These are phyloP conservation scores for Argynnis bischoffii DNA, from an alignment of 2,888 invertebrate species.

Conservation along the genomic window DNA sequence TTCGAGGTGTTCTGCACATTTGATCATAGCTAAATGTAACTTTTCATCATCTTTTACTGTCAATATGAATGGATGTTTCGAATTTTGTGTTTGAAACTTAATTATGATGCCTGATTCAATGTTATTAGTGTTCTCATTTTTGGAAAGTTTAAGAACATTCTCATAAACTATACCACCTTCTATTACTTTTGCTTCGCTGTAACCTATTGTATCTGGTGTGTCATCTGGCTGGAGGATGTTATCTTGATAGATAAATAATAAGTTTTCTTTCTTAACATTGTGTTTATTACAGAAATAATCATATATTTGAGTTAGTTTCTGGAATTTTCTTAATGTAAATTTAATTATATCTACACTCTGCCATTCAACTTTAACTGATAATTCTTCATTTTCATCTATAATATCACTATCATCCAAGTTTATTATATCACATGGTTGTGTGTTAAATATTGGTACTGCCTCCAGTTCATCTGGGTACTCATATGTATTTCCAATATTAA, in stretches of 20 bases:
- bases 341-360: constrained; percentile 63
- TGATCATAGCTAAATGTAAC: constrained; percentile 64
- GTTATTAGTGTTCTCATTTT: constrained; percentile 24
- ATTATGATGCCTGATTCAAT: constrained; percentile 54
- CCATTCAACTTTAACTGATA: constrained; percentile 76
- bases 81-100: constrained; percentile 72
- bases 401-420: constrained; percentile 44
- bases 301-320: constrained; percentile 67
- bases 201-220: constrained; percentile 67
- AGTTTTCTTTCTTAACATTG: constrained; percentile 55
- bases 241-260: constrained; percentile 68
- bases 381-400: constrained; percentile 61
- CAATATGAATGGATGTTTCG: constrained; percentile 64
- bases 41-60: constrained; percentile 56
- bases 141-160: constrained; percentile 50
- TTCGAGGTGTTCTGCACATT: constrained; percentile 73
- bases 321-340: constrained; percentile 66
- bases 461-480: constrained; percentile 64
- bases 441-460: constrained; percentile 54
- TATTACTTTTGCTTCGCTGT: constrained; percentile 71
- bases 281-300: constrained; percentile 63
- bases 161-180: constrained; percentile 68
- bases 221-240: constrained; percentile 63
- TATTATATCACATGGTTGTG: constrained; percentile 44
- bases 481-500: constrained; percentile 63